These are phyloP conservation scores for Squalus acanthias DNA, from an alignment of 2,797 vertebrate species.

Conservation along the genomic window DNA sequence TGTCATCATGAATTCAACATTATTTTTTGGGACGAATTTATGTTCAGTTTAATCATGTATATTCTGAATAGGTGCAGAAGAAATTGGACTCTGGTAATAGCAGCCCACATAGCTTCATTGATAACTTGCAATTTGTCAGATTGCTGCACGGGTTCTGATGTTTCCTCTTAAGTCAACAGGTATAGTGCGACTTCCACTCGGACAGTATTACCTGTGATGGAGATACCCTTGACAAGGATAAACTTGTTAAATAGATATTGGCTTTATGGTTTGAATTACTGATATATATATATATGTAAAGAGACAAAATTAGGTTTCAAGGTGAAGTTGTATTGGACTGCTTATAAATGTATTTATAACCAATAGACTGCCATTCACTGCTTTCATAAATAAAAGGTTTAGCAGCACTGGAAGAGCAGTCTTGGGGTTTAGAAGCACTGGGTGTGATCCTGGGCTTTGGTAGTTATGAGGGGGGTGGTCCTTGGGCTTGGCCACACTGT, in stretches of 20 bases:
- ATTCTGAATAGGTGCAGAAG: background rate
- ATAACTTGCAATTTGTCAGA: background rate
- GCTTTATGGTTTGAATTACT: no score
- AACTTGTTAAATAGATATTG: background rate
- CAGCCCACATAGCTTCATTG: background rate
- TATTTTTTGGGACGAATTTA: background rate
- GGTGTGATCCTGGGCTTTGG: background rate
- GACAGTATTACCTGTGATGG: no score
- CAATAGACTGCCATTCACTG: background rate
- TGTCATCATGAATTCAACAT: background rate
- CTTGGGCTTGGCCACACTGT: background rate
- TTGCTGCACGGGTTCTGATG: background rate
- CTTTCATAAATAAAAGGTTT: background rate
- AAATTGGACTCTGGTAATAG: background rate
- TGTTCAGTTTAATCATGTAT: background rate
- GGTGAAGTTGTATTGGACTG: background rate
- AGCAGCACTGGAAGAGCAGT: background rate
- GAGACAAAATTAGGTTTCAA: background rate
- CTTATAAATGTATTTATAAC: background rate
- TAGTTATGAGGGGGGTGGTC: background rate
- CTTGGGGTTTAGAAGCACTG: background rate
- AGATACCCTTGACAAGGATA: background rate
- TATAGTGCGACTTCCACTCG: background rate
- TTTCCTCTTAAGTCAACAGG: background rate
- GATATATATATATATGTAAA: no score